Evolutionary conservation across 2,113 vertebrate genomes (phyloP).

Genomic region (Vulpes ferrilata): DNA sequence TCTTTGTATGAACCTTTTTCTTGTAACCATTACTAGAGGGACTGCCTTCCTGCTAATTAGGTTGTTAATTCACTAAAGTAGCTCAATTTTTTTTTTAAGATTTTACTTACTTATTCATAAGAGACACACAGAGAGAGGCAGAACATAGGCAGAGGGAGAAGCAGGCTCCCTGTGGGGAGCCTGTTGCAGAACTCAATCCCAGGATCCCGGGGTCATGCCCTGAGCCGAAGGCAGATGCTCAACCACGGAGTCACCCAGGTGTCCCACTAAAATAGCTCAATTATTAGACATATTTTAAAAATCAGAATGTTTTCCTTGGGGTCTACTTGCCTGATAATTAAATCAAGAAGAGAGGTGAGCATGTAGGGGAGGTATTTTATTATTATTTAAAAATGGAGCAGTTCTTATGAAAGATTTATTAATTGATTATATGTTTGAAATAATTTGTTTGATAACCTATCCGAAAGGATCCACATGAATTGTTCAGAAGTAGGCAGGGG

Average conservation of each 20-base stretch:
- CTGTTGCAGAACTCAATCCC: no score
- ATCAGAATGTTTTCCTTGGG: constrained; percentile 25
- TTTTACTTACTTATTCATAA: no score
- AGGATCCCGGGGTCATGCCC: no score
- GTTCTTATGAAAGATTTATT: neutral
- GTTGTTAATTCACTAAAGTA: neutral
- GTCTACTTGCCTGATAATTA: constrained; percentile 10
- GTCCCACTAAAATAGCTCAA: no score
- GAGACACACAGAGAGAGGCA: no score
- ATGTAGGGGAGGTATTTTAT: neutral
- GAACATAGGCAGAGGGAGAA: no score
- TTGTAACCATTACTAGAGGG: neutral
- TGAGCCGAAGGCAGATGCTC: no score
- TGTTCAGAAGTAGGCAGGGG: neutral
- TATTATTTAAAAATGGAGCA: constrained; percentile 9
- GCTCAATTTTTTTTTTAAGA: no score
- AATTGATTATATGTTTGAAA: neutral
- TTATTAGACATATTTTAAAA: neutral
- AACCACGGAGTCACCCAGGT: no score
- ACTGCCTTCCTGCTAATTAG: neutral
- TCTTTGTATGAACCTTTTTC: neutral
- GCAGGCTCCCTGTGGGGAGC: no score
- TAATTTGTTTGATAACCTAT: neutral
- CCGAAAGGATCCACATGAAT: neutral
- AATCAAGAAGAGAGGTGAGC: neutral